Evolutionary conservation across 2,888 invertebrate genomes (phyloP).

Genomic region (Cephus runcator): DNA sequence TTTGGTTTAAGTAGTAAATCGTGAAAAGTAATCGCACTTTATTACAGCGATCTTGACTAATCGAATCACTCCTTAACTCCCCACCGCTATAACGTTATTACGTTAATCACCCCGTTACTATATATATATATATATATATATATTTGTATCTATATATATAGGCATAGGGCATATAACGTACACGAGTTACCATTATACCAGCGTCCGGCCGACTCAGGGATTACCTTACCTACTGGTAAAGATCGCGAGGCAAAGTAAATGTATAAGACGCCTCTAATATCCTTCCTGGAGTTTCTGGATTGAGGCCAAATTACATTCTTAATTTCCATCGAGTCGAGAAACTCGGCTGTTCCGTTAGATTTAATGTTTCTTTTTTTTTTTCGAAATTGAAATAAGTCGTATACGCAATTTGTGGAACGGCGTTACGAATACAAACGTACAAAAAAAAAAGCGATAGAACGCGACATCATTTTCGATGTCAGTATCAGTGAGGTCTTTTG

Average conservation of each 20-base stretch:
- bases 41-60: not conserved
- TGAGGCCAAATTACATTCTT: slow-evolving; percentile 26
- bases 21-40: not conserved
- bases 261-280: not conserved
- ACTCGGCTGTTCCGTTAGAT: not conserved
- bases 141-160: not conserved
- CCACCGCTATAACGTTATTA: not conserved
- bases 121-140: too few relatives aligned
- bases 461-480: not conserved
- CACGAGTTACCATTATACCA: not conserved
- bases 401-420: not conserved
- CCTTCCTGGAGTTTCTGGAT: slow-evolving; percentile 19
- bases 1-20: not conserved
- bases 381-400: not conserved
- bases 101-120: not conserved
- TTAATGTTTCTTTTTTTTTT: not conserved
- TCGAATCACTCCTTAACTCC: not conserved
- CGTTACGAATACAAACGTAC: not conserved
- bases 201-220: not conserved
- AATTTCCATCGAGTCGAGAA: slow-evolving; percentile 16
- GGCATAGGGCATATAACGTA: not conserved
- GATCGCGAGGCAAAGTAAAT: not conserved
- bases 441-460: not conserved
- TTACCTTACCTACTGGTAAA: not conserved
- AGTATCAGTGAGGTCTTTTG: not conserved